Evolutionary conservation across 1,140 invertebrate species (phyloP).

Genomic region (Micrasema longulum): DNA sequence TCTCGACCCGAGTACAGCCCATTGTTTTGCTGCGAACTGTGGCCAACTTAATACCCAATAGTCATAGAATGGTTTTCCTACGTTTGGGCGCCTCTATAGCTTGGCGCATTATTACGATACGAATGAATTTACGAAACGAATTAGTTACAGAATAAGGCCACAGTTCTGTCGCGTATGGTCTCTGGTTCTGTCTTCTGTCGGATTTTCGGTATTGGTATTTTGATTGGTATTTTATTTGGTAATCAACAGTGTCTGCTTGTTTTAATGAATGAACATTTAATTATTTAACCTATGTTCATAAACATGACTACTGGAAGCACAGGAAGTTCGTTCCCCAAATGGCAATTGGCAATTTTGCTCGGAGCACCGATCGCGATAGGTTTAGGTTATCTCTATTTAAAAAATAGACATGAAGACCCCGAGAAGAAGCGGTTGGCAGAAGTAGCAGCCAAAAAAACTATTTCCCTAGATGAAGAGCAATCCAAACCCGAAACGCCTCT

Average conservation of each 20-base stretch:
- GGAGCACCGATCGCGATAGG: constrained; percentile 86
- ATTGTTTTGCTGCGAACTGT: too few relatives aligned
- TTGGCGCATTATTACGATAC: too few relatives aligned
- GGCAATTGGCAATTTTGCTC: constrained; percentile 82
- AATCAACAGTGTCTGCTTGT: constrained; percentile 17
- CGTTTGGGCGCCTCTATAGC: too few relatives aligned
- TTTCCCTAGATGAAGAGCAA: constrained; percentile 65
- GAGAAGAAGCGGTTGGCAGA: constrained; percentile 69
- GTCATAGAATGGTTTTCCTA: too few relatives aligned
- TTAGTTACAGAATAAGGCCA: too few relatives aligned
- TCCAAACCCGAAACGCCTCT: constrained; percentile 70
- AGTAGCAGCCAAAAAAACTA: constrained; percentile 67
- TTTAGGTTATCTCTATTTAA: constrained; percentile 84
- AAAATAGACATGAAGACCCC: constrained; percentile 68
- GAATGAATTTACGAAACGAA: too few relatives aligned
- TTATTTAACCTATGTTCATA: constrained; percentile 39
- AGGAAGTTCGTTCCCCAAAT: constrained; percentile 65
- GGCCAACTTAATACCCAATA: too few relatives aligned
- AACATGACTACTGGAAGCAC: constrained; percentile 43
- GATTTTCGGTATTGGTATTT: constrained; percentile 2
- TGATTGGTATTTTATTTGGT: not conserved
- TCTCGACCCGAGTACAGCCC: too few relatives aligned
- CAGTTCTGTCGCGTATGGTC: too few relatives aligned
- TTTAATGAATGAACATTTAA: constrained; percentile 27
- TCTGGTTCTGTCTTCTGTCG: too few relatives aligned